A percentile compares a stretch with the other conserved stretches of the same genome.
phyloP scores from a whole-genome alignment of 1,140 invertebrate species.

The Eciton burchellii region DNA sequence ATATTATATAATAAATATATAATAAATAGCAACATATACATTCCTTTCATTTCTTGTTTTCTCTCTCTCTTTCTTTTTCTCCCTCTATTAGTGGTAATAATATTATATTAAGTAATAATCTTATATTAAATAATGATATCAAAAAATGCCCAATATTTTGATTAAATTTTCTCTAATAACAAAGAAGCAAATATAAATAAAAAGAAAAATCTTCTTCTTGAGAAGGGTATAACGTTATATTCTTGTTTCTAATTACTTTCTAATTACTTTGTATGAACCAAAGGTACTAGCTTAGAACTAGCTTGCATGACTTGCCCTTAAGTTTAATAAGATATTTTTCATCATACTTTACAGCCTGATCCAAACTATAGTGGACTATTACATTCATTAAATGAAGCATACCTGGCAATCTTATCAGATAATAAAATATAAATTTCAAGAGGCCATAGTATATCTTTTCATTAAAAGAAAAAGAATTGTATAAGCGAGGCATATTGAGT shows the following conservation, averaged over 20 bases:
- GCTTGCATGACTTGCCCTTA: not conserved
- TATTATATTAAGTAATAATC: no score
- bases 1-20: no score
- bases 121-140: no score
- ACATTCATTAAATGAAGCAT: not conserved
- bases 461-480: not conserved
- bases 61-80: no score
- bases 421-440: not conserved
- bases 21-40: no score
- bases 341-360: not conserved
- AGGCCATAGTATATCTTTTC: not conserved
- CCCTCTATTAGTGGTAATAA: no score
- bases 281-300: not conserved
- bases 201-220: no score
- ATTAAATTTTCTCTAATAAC: no score
- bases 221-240: no score
- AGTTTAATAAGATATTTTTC: not conserved
- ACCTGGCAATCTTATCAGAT: not conserved
- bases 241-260: not conserved
- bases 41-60: no score
- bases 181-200: no score
- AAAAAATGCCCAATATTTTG: no score
- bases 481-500: conserved; percentile 8
- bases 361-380: not conserved
- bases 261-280: not conserved